Base-by-base conservation (phyloP, 2,113 vertebrate species). In the Tautogolabrus adspersus region DNA sequence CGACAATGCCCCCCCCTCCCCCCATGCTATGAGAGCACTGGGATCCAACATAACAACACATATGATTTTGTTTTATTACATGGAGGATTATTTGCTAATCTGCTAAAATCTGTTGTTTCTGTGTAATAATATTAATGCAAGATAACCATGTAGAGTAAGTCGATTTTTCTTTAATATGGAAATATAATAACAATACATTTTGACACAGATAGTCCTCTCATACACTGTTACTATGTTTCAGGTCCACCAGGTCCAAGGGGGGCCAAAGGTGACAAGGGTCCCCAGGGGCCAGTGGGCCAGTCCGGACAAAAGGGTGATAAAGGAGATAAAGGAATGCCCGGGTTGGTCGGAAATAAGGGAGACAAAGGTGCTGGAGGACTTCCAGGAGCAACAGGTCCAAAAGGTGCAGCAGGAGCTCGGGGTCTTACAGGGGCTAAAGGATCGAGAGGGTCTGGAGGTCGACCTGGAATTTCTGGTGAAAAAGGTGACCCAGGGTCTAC, bases 211-310 rank as follows among this genome's bases (percentile, higher is more conserved):
- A 22, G 57, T 56, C n/a, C 5, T 49, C 38, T 66, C n/a, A 69
- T 72, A 9, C 77, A 58, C 47, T 88, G 0, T 34, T 83, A 66
- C 49, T 57, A 30, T 91, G 15, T 95, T 95, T 93, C 90, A 99
- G 98, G 98, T 77, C 98, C 97, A 90, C 97, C 98, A 58, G 98
- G 98, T 89, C 97, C 98, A 67, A 96, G 95, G 79, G 98, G 98
- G 68, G 85, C 96, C 38, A 97, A 95, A 92, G 98, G 98, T 72
- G 97, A 99, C 85, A 96, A 93, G 91, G 98, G 98, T 49, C 90
- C 95, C n/a, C 95, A 94, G 81, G 98, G 98, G 12, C 95, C 94
- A 61, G 85, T 95, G 62, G 98, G 98, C 10, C 93, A 94, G 0
- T 44, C 92, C 71, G 98, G 98, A 49, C 92, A 93, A 79, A 99